Evolutionary conservation across 2,113 vertebrate species (phyloP), one percentile per base, ranked within the genome.

Genomic region (Labeo rohita): DNA sequence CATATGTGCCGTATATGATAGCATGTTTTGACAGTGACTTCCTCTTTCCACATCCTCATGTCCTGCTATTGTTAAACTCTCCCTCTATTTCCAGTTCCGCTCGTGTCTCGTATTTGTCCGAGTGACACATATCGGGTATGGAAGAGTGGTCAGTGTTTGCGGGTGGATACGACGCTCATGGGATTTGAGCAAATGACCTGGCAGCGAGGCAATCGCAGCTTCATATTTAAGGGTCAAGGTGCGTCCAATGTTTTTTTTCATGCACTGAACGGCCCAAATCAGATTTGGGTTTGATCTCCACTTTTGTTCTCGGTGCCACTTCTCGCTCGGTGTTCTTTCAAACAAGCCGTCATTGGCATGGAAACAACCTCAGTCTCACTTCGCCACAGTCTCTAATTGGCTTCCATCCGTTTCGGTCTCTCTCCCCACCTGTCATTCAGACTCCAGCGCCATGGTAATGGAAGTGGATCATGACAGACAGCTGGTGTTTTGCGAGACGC

Each of bases 151-250:
- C 97, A 99, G 95, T 97, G 97, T 93, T 94, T 99, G 83, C 96
- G 98, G 0, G 98, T 99, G 36, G 98, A 99, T 94, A 99, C 98
- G 66, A 99, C 98, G 0, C 93, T 99, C 87, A 97, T 97, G 91
- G 98, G 98, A 85, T 99, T 99, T 3, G 98, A 99, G 89, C 98
- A 99, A 18, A 99, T 99, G 98, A 98, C 97, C 13, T 99, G 98
- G 98, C 98, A 99, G 92, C 95, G 98, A 89, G 98, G 98, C 87
- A 98, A 96, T 91, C 96, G 97, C 88, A 99, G 98, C 93, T 99
- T 99, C 0, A 96, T 99, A 92, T 99, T 99, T 92, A 95, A 93
- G 80, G 98, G 98, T 21, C 97, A 98, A 95, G 98, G 98, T 99
- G 73, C 12, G 78, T 47, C 9, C 23, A 56, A n/a, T 59, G 82